Conservation (phyloP, 2,113 vertebrate genomes). For the Edolisoma coerulescens region DNA sequence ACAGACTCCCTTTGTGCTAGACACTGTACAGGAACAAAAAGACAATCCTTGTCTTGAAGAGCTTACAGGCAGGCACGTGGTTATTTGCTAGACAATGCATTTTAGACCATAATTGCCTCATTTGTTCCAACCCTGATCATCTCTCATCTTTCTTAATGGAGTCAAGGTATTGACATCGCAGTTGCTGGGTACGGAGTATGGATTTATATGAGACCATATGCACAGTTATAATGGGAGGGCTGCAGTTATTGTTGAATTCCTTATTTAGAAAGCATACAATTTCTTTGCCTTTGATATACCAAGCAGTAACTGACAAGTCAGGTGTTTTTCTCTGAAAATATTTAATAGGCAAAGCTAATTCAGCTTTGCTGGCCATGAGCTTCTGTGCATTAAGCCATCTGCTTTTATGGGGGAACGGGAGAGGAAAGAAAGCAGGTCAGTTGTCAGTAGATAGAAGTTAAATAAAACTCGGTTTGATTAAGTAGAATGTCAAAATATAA, state of each 20-base stretch:
- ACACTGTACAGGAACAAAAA: background rate
- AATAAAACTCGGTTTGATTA: background rate
- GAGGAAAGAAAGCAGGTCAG: background rate
- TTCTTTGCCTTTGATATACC: background rate
- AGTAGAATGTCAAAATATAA: background rate
- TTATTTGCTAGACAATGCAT: background rate
- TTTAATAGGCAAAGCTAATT: slow-evolving; percentile 28
- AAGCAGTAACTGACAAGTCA: background rate
- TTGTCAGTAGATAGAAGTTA: background rate
- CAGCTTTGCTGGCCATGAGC: background rate
- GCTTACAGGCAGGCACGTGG: background rate
- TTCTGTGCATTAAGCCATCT: slow-evolving; percentile 18
- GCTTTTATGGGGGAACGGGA: background rate
- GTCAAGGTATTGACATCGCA: background rate
- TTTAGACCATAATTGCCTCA: background rate
- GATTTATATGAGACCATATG: background rate
- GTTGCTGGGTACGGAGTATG: background rate
- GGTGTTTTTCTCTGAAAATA: background rate
- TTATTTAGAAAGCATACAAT: background rate
- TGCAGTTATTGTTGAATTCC: background rate
- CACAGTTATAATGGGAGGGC: background rate
- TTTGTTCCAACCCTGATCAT: background rate
- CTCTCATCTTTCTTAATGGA: background rate
- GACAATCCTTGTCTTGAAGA: background rate
- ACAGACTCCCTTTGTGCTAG: background rate